These are phyloP conservation scores for Psittacula cyanocephala DNA, from an alignment of 2,113 vertebrate genomes.

Conservation along the genomic window DNA sequence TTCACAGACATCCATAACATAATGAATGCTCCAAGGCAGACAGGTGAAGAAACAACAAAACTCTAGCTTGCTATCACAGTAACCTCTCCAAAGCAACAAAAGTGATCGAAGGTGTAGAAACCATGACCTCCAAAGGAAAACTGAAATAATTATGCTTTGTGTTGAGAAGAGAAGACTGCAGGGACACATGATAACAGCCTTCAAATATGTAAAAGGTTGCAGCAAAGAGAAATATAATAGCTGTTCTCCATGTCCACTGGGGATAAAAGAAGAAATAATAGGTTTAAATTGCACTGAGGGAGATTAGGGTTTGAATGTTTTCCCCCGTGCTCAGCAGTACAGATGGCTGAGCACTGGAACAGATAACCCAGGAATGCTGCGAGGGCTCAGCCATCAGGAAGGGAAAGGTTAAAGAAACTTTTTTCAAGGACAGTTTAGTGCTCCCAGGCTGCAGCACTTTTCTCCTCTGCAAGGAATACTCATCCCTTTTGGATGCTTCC, in stretches of 20 bases:
- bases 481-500: not conserved
- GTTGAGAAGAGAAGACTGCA: not conserved
- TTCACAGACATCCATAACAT: not conserved
- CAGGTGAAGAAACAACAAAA: slow-evolving; percentile 34
- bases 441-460: not conserved
- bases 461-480: not conserved
- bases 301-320: slow-evolving; percentile 39
- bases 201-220: slow-evolving; percentile 54
- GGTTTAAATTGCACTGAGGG: slow-evolving; percentile 51
- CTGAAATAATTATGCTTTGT: slow-evolving; percentile 29
- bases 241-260: slow-evolving; percentile 17
- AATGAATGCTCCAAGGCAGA: slow-evolving; percentile 9
- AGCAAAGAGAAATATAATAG: slow-evolving; percentile 56
- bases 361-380: not conserved
- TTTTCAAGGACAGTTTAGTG: not conserved
- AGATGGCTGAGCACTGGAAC: slow-evolving; percentile 2
- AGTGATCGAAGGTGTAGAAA: not conserved
- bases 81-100: slow-evolving; percentile 21
- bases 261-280: slow-evolving; percentile 62
- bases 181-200: slow-evolving; percentile 23
- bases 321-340: not conserved
- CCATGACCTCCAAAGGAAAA: slow-evolving; percentile 33
- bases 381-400: not conserved
- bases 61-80: not conserved
- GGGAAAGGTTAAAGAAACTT: slow-evolving; percentile 13